phyloP scores from a whole-genome alignment of 2,113 vertebrate species.

The Sisor rabdophorus region DNA sequence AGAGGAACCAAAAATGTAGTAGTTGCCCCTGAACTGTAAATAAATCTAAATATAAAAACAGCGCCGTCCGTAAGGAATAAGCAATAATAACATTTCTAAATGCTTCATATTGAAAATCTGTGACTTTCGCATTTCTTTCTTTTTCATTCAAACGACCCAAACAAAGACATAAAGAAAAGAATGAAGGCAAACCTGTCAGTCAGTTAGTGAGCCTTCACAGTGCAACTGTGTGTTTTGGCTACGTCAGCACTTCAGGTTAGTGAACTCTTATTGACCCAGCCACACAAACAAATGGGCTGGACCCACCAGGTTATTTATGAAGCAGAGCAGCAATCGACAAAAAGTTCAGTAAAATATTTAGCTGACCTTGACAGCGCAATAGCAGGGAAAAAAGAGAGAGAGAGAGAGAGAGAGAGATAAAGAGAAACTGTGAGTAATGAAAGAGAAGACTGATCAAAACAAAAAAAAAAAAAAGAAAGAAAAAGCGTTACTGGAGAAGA shows the following conservation, averaged over 20 bases:
- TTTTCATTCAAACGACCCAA: neutral
- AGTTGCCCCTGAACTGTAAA: neutral
- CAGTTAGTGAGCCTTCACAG: constrained; percentile 17
- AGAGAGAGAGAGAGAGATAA: neutral
- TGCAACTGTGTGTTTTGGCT: constrained; percentile 41
- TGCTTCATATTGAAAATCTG: neutral
- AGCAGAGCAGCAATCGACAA: constrained; percentile 26
- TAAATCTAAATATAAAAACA: neutral
- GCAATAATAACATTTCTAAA: neutral
- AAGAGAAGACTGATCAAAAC: constrained; percentile 15
- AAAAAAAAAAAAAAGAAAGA: too few relatives aligned
- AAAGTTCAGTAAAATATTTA: constrained; percentile 44
- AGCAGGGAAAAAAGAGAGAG: neutral
- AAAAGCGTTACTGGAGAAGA: constrained; percentile 28
- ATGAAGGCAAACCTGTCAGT: constrained; percentile 23
- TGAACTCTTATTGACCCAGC: constrained; percentile 43
- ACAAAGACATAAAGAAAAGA: constrained; percentile 1
- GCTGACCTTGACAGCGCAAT: neutral
- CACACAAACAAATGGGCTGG: constrained; percentile 5
- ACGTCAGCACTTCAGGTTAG: constrained; percentile 43
- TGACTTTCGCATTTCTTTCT: neutral
- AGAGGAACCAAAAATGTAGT: neutral
- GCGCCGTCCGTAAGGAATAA: too few relatives aligned
- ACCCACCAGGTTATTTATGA: constrained; percentile 40
- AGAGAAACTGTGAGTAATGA: neutral